These are phyloP conservation scores for Andrena bucephala DNA, from an alignment of 2,888 invertebrate species.

Conservation along the genomic window DNA sequence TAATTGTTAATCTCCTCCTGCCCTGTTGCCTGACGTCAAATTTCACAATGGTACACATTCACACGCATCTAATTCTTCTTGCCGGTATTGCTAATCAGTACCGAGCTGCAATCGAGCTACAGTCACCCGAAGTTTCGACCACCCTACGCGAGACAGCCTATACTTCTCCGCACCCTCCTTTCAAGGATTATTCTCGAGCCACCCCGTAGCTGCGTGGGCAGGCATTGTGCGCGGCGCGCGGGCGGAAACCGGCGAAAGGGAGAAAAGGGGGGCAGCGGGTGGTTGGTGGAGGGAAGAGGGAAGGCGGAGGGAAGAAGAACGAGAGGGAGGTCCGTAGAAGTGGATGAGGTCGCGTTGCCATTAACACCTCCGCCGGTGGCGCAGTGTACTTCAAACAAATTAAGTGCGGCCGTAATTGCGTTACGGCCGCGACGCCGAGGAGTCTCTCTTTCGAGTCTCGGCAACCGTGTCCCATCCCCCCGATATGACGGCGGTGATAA, in stretches of 20 bases:
- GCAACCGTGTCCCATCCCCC: conserved; percentile 55
- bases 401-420: conserved; percentile 83
- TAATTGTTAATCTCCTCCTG: conserved; percentile 13
- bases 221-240: conserved; percentile 47
- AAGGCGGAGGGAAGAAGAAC: conserved; percentile 50
- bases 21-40: too few species aligned
- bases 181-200: conserved; percentile 31
- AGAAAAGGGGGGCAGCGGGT: conserved; percentile 33
- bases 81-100: too few species aligned
- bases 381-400: conserved; percentile 84
- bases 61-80: too few species aligned
- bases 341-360: conserved; percentile 79
- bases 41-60: too few species aligned
- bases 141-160: too few species aligned
- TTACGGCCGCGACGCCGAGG: conserved; percentile 77
- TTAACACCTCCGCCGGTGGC: conserved; percentile 81
- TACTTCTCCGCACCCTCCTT: neutral
- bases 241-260: conserved; percentile 24
- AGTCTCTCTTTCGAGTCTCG: conserved; percentile 72
- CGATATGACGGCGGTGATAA: conserved; percentile 70
- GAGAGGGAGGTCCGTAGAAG: conserved; percentile 62
- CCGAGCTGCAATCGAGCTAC: too few species aligned
- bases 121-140: too few species aligned
- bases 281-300: conserved; percentile 38
- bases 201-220: conserved; percentile 37